phyloP scores from a whole-genome alignment of 1,140 invertebrate species.

The Dinoponera quadriceps region DNA sequence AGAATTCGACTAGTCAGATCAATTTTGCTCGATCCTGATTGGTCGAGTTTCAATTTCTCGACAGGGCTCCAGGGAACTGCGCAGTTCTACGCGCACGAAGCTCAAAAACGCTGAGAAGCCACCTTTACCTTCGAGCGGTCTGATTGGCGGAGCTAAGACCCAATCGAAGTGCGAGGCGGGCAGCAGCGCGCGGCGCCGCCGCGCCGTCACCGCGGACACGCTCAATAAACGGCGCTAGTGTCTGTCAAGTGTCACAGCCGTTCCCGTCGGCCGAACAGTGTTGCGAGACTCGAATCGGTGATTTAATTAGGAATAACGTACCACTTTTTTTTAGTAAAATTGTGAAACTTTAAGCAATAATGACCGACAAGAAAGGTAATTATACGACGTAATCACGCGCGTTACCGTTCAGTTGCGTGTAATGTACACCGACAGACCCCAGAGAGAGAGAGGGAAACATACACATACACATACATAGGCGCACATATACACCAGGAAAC shows the following conservation, averaged over 20 bases:
- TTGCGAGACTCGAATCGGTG: slow-evolving; percentile 76
- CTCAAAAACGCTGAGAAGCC: neutral
- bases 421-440: slow-evolving; percentile 23
- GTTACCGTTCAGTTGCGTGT: slow-evolving; percentile 67
- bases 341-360: slow-evolving; percentile 83
- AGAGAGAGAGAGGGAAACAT: slow-evolving; percentile 16
- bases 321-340: slow-evolving; percentile 77
- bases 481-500: neutral
- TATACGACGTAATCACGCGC: slow-evolving; percentile 77
- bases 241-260: slow-evolving; percentile 81
- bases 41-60: too few species aligned
- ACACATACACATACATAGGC: neutral
- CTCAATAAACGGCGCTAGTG: slow-evolving; percentile 82
- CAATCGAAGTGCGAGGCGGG: slow-evolving; percentile 23
- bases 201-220: slow-evolving; percentile 65
- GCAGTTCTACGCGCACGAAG: neutral
- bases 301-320: slow-evolving; percentile 79
- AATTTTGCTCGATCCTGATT: too few species aligned
- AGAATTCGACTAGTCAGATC: too few species aligned
- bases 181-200: neutral
- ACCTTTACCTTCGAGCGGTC: too few species aligned
- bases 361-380: slow-evolving; percentile 86
- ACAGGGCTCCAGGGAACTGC: neutral
- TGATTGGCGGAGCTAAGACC: neutral
- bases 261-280: slow-evolving; percentile 77